These are phyloP conservation scores for Phrynocephalus forsythii DNA, from an alignment of 2,797 vertebrate species.

Conservation along the genomic window DNA sequence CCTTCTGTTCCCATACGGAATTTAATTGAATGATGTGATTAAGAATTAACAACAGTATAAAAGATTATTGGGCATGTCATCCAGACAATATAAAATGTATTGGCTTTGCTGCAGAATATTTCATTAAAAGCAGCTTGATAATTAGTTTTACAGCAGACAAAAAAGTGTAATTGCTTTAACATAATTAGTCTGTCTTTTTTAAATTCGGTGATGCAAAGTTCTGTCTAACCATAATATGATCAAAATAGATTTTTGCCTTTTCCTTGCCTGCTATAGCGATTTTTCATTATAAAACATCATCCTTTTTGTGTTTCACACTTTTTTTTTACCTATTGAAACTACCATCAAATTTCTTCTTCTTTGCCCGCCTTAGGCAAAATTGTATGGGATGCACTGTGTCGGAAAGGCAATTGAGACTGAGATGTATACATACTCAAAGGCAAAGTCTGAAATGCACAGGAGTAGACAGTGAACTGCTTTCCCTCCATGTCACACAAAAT, in stretches of 20 bases:
- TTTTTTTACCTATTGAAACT: constrained; percentile 10
- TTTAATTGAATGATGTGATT: constrained; percentile 42
- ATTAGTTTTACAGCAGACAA: constrained; percentile 57
- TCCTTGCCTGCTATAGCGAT: constrained; percentile 31
- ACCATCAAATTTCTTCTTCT: not conserved
- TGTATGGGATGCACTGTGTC: not conserved
- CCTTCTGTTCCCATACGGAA: constrained; percentile 14
- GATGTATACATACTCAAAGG: not conserved
- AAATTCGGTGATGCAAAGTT: constrained; percentile 59
- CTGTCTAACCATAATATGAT: constrained; percentile 55
- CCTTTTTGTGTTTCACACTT: constrained; percentile 3
- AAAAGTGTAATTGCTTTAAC: constrained; percentile 61
- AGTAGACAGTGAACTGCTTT: no score
- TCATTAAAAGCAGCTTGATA: constrained; percentile 62
- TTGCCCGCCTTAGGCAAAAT: not conserved
- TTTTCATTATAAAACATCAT: constrained; percentile 44
- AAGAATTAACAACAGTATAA: constrained; percentile 48
- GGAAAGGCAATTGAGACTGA: not conserved
- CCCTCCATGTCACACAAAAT: no score
- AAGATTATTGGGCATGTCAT: constrained; percentile 50
- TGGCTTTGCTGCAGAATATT: constrained; percentile 54
- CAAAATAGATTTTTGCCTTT: constrained; percentile 61
- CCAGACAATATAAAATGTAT: constrained; percentile 48
- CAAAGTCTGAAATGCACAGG: not conserved
- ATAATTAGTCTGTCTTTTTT: constrained; percentile 52